Evolutionary conservation across 2,113 vertebrate genomes (phyloP).

Genomic region (Corapipo altera): DNA sequence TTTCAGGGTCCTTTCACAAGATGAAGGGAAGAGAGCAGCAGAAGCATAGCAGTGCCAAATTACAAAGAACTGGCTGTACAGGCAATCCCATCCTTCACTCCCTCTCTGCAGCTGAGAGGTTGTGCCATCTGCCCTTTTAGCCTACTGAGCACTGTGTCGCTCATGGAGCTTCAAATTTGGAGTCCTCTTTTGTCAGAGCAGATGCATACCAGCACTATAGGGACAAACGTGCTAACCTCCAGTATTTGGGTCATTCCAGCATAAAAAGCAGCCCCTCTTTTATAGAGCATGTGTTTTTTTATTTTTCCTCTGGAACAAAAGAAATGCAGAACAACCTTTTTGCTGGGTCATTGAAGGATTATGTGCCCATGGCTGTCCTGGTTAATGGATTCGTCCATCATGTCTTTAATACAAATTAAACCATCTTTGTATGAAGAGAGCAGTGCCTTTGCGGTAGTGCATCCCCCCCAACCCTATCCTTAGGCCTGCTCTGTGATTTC

Average conservation of each 20-base stretch:
- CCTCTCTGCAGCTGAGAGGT: background rate
- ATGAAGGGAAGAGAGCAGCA: slow-evolving; percentile 11
- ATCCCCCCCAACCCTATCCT: background rate
- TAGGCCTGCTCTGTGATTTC: background rate
- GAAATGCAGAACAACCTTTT: background rate
- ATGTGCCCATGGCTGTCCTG: background rate
- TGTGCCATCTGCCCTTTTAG: slow-evolving; percentile 34
- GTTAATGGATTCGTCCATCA: background rate
- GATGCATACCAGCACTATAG: background rate
- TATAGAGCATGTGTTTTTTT: fast-evolving
- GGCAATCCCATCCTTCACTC: background rate
- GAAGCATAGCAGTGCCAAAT: background rate
- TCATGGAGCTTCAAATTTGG: background rate
- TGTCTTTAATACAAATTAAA: background rate
- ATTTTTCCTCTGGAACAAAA: background rate
- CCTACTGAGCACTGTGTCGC: background rate
- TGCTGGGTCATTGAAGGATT: background rate
- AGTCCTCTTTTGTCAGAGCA: background rate
- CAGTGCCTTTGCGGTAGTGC: background rate
- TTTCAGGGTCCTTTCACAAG: slow-evolving; percentile 26
- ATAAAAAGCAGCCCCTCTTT: background rate
- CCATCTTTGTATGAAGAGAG: background rate
- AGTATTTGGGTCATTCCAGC: background rate
- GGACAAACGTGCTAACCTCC: background rate
- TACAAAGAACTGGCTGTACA: slow-evolving; percentile 55